phyloP scores from a whole-genome alignment of 2,888 invertebrate genomes.

The Monochamus alternatus region DNA sequence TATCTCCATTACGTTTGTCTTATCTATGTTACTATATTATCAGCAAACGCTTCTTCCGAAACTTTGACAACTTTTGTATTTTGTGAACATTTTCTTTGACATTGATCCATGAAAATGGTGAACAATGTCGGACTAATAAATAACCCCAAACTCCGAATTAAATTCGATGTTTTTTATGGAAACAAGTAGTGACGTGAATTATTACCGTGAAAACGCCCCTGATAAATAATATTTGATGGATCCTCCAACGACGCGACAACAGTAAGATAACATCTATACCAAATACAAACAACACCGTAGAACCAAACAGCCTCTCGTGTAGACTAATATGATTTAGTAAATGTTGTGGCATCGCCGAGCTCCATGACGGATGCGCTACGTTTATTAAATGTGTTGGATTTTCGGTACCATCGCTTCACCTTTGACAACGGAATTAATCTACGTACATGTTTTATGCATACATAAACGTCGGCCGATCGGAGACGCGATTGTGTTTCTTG shows the following conservation, averaged over 20 bases:
- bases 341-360: constrained; percentile 16
- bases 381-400: constrained; percentile 35
- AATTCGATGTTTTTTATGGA: background rate
- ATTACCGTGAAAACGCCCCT: background rate
- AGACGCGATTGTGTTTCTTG: constrained; percentile 26
- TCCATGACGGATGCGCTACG: constrained; percentile 21
- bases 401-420: constrained; percentile 9
- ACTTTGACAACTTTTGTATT: too few species aligned
- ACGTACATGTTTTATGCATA: constrained; percentile 7
- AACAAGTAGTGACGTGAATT: background rate
- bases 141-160: background rate
- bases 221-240: constrained; percentile 17
- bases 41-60: too few species aligned
- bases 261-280: constrained; percentile 15
- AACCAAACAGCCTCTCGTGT: constrained; percentile 17
- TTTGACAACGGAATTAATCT: constrained; percentile 25
- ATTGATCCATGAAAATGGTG: too few species aligned
- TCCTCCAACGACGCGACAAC: constrained; percentile 10
- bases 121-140: too few species aligned
- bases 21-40: too few species aligned
- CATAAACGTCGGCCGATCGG: constrained; percentile 2
- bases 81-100: too few species aligned
- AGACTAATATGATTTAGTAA: constrained; percentile 26
- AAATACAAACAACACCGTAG: constrained; percentile 17
- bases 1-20: too few species aligned